Conservation (phyloP, 2,797 vertebrate species). For the Lycodopsis pacificus region DNA sequence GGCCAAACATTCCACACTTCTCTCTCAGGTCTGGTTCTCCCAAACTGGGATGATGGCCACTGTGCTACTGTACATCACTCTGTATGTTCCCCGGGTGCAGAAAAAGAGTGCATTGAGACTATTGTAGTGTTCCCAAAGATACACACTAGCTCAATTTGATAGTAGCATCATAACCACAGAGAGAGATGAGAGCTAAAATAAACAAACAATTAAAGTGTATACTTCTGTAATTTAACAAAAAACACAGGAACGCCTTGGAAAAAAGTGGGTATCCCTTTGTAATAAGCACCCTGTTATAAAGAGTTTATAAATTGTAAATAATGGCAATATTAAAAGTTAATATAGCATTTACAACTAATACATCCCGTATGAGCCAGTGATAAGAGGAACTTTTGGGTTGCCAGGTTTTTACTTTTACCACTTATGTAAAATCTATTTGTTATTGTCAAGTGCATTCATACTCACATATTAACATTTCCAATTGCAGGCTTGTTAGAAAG, state of each 20-base stretch:
- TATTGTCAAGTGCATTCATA: background rate
- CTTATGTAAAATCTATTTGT: background rate
- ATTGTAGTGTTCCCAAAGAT: slow-evolving; percentile 17
- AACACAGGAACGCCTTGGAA: background rate
- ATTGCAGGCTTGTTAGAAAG: background rate
- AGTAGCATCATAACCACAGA: background rate
- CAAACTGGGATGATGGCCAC: slow-evolving; percentile 36
- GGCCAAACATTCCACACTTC: slow-evolving; percentile 62
- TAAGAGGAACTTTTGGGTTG: background rate
- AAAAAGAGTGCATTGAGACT: slow-evolving; percentile 30
- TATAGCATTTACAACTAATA: background rate
- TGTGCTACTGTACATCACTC: slow-evolving; percentile 20
- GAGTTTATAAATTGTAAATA: background rate
- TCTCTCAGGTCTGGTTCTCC: slow-evolving; percentile 51
- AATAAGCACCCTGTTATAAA: background rate
- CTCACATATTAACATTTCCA: background rate
- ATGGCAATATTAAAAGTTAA: background rate
- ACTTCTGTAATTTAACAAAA: background rate
- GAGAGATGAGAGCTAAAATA: background rate
- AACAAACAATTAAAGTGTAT: too few species aligned
- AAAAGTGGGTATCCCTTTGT: background rate
- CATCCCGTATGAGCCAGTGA: background rate
- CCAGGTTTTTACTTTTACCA: background rate
- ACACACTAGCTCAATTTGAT: slow-evolving; percentile 1
- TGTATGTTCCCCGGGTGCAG: slow-evolving; percentile 11